phyloP scores from a whole-genome alignment of 2,888 invertebrate genomes.

The Ormyrus nitidulus region DNA sequence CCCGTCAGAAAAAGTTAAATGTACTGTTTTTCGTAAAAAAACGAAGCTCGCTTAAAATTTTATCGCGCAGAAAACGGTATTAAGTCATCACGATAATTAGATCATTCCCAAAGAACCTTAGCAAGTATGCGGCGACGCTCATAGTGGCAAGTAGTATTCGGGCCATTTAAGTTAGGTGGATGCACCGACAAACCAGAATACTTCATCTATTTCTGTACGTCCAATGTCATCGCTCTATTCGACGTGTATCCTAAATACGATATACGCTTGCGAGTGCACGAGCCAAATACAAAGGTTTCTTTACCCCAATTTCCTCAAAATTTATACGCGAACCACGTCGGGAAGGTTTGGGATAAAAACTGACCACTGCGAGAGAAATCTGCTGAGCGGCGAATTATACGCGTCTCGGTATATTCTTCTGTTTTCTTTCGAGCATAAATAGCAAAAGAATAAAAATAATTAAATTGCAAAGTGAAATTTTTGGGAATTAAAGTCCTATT shows the following conservation, averaged over 20 bases:
- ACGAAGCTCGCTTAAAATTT: too few relatives aligned
- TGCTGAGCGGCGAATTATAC: too few relatives aligned
- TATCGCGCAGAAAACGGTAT: too few relatives aligned
- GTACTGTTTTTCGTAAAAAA: too few relatives aligned
- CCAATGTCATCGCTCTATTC: constrained; percentile 61
- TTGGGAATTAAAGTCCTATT: too few relatives aligned
- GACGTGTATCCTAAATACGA: constrained; percentile 55
- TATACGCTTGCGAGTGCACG: neutral
- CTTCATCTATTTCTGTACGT: constrained; percentile 58
- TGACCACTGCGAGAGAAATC: too few relatives aligned
- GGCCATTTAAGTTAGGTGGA: constrained; percentile 53
- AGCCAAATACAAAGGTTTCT: constrained; percentile 32
- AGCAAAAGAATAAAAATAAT: too few relatives aligned
- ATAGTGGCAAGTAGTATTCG: constrained; percentile 42
- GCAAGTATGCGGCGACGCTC: neutral
- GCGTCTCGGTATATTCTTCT: too few relatives aligned
- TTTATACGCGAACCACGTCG: neutral
- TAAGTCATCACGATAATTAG: neutral
- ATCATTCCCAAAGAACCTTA: constrained; percentile 11
- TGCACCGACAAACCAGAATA: constrained; percentile 56
- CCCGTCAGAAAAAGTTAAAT: too few relatives aligned
- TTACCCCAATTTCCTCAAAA: constrained; percentile 45
- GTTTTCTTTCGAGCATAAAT: too few relatives aligned
- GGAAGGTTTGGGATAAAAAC: too few relatives aligned
- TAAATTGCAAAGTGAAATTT: too few relatives aligned